phyloP scores from a whole-genome alignment of 2,113 vertebrate genomes.

The Talpa occidentalis region DNA sequence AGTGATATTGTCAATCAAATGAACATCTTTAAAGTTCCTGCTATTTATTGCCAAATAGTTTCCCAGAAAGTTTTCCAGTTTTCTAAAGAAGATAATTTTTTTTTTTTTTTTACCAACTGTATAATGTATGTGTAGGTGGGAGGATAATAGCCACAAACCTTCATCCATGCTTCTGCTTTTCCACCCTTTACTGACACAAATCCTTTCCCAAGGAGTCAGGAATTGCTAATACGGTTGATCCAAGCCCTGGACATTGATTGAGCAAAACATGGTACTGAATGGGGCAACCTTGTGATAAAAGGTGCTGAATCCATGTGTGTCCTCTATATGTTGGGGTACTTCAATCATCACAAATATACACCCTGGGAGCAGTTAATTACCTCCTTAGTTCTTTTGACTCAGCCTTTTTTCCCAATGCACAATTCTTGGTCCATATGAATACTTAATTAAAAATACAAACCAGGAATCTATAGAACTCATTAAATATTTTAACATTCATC shows the following conservation, averaged over 20 bases:
- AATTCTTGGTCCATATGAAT: conserved; percentile 21
- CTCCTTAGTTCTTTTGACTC: conserved; percentile 2
- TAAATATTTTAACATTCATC: neutral
- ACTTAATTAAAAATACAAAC: conserved; percentile 50
- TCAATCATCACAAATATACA: neutral
- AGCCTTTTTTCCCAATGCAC: neutral
- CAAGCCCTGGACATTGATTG: neutral
- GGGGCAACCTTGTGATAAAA: neutral
- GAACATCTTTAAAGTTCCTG: neutral
- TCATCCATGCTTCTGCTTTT: neutral
- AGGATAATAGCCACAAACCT: neutral
- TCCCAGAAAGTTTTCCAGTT: neutral
- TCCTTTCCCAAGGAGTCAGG: neutral
- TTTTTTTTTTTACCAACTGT: neutral
- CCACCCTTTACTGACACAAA: neutral
- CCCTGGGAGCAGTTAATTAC: neutral
- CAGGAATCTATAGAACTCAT: neutral
- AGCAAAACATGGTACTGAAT: neutral
- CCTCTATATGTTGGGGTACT: neutral
- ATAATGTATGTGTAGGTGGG: neutral
- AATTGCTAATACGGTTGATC: neutral
- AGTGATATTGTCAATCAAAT: neutral
- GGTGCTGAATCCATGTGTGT: too few relatives aligned
- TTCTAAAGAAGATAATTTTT: neutral
- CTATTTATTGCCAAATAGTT: neutral